Evolutionary conservation across 1,140 invertebrate species (phyloP).

Genomic region (Drosophila bocki): DNA sequence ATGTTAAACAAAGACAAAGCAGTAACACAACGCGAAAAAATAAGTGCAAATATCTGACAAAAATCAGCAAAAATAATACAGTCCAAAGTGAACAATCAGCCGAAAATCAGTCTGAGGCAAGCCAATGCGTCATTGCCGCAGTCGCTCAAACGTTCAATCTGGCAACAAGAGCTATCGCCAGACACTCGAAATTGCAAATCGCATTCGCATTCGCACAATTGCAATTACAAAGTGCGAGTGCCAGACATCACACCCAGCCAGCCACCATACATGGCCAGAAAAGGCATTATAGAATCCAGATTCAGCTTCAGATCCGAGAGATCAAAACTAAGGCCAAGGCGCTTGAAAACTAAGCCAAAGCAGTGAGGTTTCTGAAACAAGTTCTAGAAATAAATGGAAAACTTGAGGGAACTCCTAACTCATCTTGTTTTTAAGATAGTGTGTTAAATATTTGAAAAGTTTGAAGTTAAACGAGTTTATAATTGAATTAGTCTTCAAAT

Average conservation of each 20-base stretch:
- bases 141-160: constrained; percentile 28
- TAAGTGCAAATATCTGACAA: constrained; percentile 41
- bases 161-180: constrained; percentile 59
- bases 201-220: constrained; percentile 42
- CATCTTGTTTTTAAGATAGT: too few relatives aligned
- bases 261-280: background rate
- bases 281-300: constrained; percentile 16
- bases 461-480: background rate
- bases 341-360: background rate
- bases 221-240: constrained; percentile 59
- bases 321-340: constrained; percentile 6
- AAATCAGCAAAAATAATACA: constrained; percentile 23
- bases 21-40: constrained; percentile 39
- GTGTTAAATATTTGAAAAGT: background rate
- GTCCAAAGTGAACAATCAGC: constrained; percentile 52
- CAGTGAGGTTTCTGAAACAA: constrained; percentile 16
- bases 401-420: background rate
- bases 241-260: constrained; percentile 69
- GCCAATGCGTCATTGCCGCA: constrained; percentile 67
- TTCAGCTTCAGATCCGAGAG: constrained; percentile 14
- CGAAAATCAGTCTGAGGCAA: constrained; percentile 30
- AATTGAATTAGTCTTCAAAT: background rate
- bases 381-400: constrained; percentile 7
- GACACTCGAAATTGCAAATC: constrained; percentile 41
- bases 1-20: constrained; percentile 65